Evolutionary conservation across 2,113 vertebrate genomes (phyloP), one percentile per base, ranked within the genome.

Genomic region (human): DNA sequence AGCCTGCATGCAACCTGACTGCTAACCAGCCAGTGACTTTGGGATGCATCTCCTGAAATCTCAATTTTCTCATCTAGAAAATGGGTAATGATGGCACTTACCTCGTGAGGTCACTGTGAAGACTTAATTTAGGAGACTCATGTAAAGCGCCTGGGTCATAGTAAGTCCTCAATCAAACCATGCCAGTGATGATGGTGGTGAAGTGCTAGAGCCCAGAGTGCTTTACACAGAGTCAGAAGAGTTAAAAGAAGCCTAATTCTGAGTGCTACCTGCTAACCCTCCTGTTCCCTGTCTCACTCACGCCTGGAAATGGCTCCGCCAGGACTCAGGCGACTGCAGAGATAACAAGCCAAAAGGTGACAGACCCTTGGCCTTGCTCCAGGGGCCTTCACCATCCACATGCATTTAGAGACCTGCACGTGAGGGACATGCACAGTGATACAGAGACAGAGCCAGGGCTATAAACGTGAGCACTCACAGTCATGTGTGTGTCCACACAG

Each of bases 401-500:
- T 3, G 1, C 4, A 1, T 10, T 2, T n/a, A 52, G n/a, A 70
- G 66, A 85, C 72, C 94, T 38, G 23, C 10, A 32, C 23, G 1
- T 57, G 13, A 48, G 68, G 59, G 68, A 66, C 17, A 1, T 25
- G n/a, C n/a, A 43, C 27, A 80, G 57, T 57, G 61, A 78, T 9
- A 43, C 40, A 59, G 78, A 78, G 64, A 38, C n/a, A 57, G 87
- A 38, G 30, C 50, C 84, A 81, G 84, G 59, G 25, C 66, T 25
- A 2, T 59, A 52, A 81, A 30, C 70, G 4, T 1, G 10, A 57
- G 20, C 1, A 0, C 18, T 43, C 12, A 1, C 27, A 6, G 57
- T 52, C 9, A 64, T 3, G 4, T 0, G 2, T 1, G 1, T 13
- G 4, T 30, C 27, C 25, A 12, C 64, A 43, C 35, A 20, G 40